These are phyloP conservation scores for Halcyon senegalensis DNA, from an alignment of 2,113 vertebrate species.

Conservation along the genomic window DNA sequence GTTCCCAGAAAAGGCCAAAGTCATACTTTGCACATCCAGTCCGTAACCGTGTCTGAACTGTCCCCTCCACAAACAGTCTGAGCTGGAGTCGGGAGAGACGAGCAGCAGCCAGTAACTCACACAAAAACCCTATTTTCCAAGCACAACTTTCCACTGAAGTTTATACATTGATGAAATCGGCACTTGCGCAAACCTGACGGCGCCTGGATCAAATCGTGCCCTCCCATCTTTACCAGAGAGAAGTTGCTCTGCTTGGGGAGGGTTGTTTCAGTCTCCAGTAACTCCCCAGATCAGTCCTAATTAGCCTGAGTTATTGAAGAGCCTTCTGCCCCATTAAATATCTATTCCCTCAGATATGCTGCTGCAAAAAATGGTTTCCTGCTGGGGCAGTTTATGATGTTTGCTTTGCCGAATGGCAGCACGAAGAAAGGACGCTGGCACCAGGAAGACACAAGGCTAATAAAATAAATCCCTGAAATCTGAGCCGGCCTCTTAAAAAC, in stretches of 20 bases:
- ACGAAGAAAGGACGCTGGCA: neutral
- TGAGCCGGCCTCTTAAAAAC: conserved; percentile 12
- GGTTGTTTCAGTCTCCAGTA: neutral
- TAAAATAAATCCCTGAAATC: conserved; percentile 3
- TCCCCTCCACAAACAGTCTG: neutral
- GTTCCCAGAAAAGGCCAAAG: neutral
- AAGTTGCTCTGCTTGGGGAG: neutral
- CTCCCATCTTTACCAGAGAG: neutral
- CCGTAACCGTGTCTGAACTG: neutral
- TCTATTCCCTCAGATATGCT: neutral
- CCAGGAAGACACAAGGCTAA: neutral
- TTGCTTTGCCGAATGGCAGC: neutral
- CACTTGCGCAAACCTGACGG: neutral
- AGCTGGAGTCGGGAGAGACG: neutral
- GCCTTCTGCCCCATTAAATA: neutral
- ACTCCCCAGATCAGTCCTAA: neutral
- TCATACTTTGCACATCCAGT: neutral
- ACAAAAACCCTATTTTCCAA: neutral
- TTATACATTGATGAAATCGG: neutral
- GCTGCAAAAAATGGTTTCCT: neutral
- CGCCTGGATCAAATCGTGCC: neutral
- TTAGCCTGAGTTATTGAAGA: neutral
- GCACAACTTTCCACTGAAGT: neutral
- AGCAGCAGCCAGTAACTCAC: neutral
- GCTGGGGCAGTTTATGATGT: neutral